These are phyloP conservation scores for Mesaphorura yosii DNA, from an alignment of 1,140 invertebrate species.

Conservation along the genomic window DNA sequence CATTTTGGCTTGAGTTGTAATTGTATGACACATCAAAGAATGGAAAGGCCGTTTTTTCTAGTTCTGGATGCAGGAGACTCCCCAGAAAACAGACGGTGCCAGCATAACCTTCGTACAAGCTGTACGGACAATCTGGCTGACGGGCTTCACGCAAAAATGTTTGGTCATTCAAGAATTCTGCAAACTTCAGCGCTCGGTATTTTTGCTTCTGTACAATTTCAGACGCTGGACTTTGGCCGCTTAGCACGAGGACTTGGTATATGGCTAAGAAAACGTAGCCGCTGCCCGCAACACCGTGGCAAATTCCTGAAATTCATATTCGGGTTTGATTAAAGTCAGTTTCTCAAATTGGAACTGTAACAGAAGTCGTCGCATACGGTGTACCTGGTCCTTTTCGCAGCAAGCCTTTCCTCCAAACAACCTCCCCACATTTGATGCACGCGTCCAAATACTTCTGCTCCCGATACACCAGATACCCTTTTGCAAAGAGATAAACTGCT, in stretches of 20 bases:
- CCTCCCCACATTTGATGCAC: slow-evolving; percentile 54
- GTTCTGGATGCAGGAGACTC: slow-evolving; percentile 62
- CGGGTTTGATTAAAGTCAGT: not conserved
- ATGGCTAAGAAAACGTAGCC: slow-evolving; percentile 72
- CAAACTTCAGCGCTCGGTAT: slow-evolving; percentile 61
- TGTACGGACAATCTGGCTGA: slow-evolving; percentile 68
- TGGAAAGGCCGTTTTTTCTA: slow-evolving; percentile 65
- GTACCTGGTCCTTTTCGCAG: slow-evolving; percentile 61
- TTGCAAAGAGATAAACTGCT: slow-evolving; percentile 64
- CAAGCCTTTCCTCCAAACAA: slow-evolving; percentile 67
- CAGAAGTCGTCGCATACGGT: not conserved
- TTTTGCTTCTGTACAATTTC: slow-evolving; percentile 51
- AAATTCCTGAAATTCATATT: slow-evolving; percentile 44
- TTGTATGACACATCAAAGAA: slow-evolving; percentile 61
- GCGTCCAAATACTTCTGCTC: slow-evolving; percentile 60
- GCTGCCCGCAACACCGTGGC: slow-evolving; percentile 74
- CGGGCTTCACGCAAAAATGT: slow-evolving; percentile 55
- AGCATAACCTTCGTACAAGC: slow-evolving; percentile 72
- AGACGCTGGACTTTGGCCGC: slow-evolving; percentile 51
- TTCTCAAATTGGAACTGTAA: too few relatives aligned
- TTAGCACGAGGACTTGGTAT: slow-evolving; percentile 61
- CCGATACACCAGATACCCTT: slow-evolving; percentile 60
- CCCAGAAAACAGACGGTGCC: slow-evolving; percentile 70
- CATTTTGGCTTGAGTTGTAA: too few relatives aligned
- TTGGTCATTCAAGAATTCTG: slow-evolving; percentile 55